phyloP scores from a whole-genome alignment of 2,113 vertebrate species.

The Castor canadensis region DNA sequence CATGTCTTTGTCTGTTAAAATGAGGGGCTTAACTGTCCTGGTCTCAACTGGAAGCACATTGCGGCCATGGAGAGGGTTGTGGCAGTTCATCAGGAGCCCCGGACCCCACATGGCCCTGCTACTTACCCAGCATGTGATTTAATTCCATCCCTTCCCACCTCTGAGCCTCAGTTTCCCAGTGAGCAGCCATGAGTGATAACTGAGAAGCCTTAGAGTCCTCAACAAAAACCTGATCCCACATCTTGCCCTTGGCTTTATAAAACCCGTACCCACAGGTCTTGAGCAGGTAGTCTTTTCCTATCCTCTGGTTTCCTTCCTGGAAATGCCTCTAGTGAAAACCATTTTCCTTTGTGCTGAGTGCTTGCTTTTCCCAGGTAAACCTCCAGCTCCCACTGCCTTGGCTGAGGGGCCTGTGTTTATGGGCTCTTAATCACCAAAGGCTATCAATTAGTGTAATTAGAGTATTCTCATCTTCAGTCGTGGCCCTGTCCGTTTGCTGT shows the following conservation, averaged over 20 bases:
- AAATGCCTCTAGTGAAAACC: not conserved
- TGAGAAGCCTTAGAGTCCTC: not conserved
- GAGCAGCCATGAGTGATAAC: not conserved
- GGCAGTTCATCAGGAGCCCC: not conserved
- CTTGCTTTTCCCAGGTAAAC: not conserved
- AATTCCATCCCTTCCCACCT: not conserved
- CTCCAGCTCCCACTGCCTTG: conserved; percentile 9
- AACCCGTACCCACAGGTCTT: not conserved
- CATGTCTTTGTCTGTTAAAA: not conserved
- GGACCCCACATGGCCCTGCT: not conserved
- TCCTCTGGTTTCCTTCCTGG: not conserved
- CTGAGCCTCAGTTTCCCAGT: not conserved
- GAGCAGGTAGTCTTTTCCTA: not conserved
- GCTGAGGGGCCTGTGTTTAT: not conserved
- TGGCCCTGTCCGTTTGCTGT: not conserved
- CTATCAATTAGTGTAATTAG: conserved; percentile 50
- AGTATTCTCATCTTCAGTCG: not conserved
- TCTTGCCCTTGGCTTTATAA: not conserved
- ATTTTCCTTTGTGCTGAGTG: not conserved
- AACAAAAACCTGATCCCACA: not conserved
- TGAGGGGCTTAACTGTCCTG: not conserved
- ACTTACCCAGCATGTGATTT: not conserved
- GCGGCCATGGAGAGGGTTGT: not conserved
- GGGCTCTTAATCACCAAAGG: conserved; percentile 3
- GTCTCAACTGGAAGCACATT: not conserved